Percentiles rank a stretch among this genome's conserved stretches.
These are phyloP conservation scores for Acinonyx jubatus DNA, from an alignment of 2,113 vertebrate genomes.

Conservation along the genomic window DNA sequence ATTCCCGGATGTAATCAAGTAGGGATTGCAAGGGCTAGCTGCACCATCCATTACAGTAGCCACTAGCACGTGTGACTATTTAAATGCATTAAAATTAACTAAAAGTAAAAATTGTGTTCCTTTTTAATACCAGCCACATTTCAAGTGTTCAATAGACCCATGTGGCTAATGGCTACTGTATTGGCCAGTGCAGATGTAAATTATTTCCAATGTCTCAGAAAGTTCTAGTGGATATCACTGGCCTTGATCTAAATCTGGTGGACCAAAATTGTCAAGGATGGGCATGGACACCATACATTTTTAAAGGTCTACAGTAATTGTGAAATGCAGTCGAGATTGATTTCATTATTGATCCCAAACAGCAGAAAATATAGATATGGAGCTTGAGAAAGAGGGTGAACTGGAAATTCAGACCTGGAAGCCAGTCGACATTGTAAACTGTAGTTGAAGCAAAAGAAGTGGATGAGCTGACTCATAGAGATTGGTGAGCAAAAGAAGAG, in stretches of 20 bases:
- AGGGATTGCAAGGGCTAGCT: neutral
- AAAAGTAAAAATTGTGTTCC: neutral
- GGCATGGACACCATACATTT: neutral
- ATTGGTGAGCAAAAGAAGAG: neutral
- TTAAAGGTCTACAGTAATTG: neutral
- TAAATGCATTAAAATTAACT: neutral
- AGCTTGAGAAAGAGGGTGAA: neutral
- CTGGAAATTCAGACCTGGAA: slow-evolving; percentile 40
- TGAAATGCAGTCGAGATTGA: neutral
- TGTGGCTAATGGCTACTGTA: neutral
- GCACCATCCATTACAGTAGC: neutral
- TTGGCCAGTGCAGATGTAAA: neutral
- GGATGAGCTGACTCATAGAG: neutral
- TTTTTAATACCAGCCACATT: neutral
- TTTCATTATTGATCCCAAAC: neutral
- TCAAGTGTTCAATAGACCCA: neutral
- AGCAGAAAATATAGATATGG: neutral
- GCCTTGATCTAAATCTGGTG: neutral
- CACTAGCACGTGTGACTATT: neutral
- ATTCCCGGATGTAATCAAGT: neutral
- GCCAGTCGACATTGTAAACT: neutral
- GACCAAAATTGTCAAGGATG: neutral
- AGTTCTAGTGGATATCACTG: neutral
- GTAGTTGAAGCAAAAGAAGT: slow-evolving; percentile 28
- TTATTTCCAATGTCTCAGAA: slow-evolving; percentile 12